Evolutionary conservation across 2,113 vertebrate species (phyloP).

Genomic region (Cercocebus atys): DNA sequence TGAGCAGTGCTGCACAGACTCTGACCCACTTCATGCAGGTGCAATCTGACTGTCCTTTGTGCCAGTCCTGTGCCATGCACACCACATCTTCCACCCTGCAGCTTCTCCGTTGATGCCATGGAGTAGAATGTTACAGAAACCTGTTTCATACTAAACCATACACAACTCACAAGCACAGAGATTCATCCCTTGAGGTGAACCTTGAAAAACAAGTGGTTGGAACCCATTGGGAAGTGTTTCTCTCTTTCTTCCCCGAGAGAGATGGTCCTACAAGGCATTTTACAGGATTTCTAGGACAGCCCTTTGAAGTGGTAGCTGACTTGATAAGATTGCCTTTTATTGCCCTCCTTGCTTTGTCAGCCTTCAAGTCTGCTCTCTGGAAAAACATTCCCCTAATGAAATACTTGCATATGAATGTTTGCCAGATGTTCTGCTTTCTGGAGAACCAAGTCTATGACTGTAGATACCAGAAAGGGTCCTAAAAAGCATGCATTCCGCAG

Average conservation of each 20-base stretch:
- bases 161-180: background rate
- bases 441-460: background rate
- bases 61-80: too few relatives aligned
- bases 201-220: background rate
- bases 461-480: background rate
- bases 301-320: background rate
- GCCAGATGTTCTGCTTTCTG: background rate
- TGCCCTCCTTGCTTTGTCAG: background rate
- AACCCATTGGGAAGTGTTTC: background rate
- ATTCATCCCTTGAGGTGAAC: background rate
- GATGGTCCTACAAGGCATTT: background rate
- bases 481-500: background rate
- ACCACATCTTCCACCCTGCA: background rate
- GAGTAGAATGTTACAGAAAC: background rate
- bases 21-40: background rate
- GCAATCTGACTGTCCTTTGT: background rate
- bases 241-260: background rate
- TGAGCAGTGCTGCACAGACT: background rate
- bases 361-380: background rate
- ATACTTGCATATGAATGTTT: background rate
- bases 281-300: background rate
- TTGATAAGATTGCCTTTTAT: background rate
- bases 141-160: background rate
- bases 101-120: background rate
- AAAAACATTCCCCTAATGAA: background rate